These are phyloP conservation scores for Euphonia xanthogaster DNA, from an alignment of 2,797 vertebrate species.

Conservation along the genomic window DNA sequence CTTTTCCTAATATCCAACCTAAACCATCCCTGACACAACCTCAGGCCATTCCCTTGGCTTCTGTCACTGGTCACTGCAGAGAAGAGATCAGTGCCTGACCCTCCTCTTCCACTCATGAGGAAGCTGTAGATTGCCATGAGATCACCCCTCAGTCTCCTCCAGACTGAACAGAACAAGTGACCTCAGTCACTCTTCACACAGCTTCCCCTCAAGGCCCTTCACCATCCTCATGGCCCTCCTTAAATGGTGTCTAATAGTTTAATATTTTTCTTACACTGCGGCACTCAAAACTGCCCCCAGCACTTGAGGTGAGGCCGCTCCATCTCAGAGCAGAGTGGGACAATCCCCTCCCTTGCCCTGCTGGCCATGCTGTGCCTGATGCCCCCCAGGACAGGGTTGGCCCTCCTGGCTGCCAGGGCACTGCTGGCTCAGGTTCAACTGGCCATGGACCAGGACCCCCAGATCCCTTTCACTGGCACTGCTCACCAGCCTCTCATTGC, in stretches of 20 bases:
- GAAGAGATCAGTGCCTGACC: background rate
- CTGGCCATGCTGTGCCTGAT: background rate
- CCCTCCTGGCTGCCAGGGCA: background rate
- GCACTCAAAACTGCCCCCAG: background rate
- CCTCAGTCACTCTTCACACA: accelerated
- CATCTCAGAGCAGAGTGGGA: background rate
- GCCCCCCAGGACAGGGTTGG: background rate
- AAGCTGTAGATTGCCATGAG: background rate
- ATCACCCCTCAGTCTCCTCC: background rate
- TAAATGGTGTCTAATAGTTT: background rate
- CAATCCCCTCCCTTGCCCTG: background rate
- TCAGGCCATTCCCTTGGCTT: background rate
- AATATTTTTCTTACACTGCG: background rate
- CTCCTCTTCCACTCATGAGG: background rate
- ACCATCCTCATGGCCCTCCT: background rate
- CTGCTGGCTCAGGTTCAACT: background rate
- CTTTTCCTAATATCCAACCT: background rate
- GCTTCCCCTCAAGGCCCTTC: background rate
- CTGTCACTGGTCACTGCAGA: background rate
- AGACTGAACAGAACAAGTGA: background rate
- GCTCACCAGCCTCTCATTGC: background rate
- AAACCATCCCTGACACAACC: background rate
- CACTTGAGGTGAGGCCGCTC: accelerated
- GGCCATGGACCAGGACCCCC: background rate
- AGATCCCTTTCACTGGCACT: background rate